These are phyloP conservation scores for Lycocorax pyrrhopterus DNA, from an alignment of 2,113 vertebrate species.

Conservation along the genomic window DNA sequence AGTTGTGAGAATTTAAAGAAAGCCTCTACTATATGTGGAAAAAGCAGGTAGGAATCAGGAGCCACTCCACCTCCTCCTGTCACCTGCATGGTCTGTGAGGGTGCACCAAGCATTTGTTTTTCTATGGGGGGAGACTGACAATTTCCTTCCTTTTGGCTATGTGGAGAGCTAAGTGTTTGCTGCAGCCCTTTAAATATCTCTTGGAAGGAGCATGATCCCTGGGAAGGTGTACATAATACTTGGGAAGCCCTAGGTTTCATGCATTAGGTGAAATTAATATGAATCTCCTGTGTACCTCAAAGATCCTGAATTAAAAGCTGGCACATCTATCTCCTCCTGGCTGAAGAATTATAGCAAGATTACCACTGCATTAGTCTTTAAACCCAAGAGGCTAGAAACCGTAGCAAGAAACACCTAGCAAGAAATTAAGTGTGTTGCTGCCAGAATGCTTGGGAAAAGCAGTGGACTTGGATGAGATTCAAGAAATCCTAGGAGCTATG, in stretches of 20 bases:
- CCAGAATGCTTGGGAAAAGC: not conserved
- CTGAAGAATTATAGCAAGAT: not conserved
- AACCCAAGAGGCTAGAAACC: not conserved
- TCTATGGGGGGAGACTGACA: not conserved
- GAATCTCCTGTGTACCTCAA: not conserved
- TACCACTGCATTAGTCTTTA: not conserved
- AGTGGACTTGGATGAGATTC: not conserved
- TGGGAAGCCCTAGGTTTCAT: not conserved
- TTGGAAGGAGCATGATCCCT: not conserved
- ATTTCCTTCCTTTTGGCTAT: not conserved
- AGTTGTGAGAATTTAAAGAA: not conserved
- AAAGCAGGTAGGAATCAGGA: not conserved
- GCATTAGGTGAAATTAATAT: not conserved
- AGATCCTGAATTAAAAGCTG: not conserved
- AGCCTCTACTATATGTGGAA: not conserved
- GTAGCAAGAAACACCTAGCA: not conserved
- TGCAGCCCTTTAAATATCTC: not conserved
- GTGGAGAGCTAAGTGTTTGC: not conserved
- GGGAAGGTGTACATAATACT: not conserved
- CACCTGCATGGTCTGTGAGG: not conserved
- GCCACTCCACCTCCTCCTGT: not conserved
- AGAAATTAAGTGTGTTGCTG: not conserved
- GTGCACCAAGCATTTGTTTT: not conserved
- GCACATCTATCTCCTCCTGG: not conserved
- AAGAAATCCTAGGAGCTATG: not conserved